Evolutionary conservation across 2,888 invertebrate species (phyloP), one percentile per base, ranked within the genome.

Genomic region (Dicroscelio sp.): DNA sequence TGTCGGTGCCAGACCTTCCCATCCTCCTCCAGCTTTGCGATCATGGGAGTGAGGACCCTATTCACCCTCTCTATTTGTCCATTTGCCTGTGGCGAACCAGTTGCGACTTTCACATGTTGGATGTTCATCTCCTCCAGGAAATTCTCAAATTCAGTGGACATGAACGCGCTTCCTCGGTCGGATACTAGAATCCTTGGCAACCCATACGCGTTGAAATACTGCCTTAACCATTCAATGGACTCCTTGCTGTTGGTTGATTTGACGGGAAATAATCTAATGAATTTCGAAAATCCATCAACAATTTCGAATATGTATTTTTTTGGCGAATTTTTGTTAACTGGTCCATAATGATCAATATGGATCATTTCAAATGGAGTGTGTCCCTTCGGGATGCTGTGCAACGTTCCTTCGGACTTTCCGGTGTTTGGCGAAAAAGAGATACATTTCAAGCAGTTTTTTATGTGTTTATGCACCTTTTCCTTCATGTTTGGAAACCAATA

Each of bases 371-470:
- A 94, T 23, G 92, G 93, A 2, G 88, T 38, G 4, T 90, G 82
- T 4, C 91, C 91, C 67, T 92, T 93, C 1, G 90, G 92, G 27
- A 91, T 71, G 25, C 8, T 33, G 58, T 94, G 90, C 14, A 93
- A 25, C 20, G 78, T 75, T 1, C 92, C 91, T 25, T 90, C 93
- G 2, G n/a, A 35, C 67, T 90, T 93, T 2, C 91, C 93, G 0
- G 65, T 38, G 0, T 33, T 0, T 12, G 92, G 90, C 12, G 83
- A 55, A 52, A 76, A 93, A 12, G 91, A 27, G 20, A 94, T 85
- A 33, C 92, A 93, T 35, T 94, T 93, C 0, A 93, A 20, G 43
- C 93, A 92, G 60, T 93, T 67, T 25, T 55, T 35, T 12, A 92
- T 67, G 55, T 86, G 82, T 0, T 25, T 6, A 17, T 67, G 33